Base-by-base conservation (phyloP, 2,888 invertebrate genomes). In the Mycalesis mineus region DNA sequence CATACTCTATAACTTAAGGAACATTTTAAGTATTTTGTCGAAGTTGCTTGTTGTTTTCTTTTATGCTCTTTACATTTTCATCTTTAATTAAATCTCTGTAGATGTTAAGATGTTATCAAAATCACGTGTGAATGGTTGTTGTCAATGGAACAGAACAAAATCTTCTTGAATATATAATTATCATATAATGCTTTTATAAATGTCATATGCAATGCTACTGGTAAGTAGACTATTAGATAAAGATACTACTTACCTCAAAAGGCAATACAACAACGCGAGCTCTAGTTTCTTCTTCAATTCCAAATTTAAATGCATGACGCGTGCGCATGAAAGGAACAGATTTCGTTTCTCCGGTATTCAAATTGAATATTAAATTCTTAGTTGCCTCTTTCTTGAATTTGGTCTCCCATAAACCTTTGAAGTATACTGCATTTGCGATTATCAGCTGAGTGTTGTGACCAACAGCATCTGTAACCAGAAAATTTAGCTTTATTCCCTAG, bases 371-470 rank as follows among this genome's bases (percentile, higher is more conserved):
- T 7, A 82, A 87, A 0, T 73, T 62, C 50, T 68, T 68, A 0
- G 94, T 95, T 0, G 84, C 69, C 48, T 91, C 83, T 15, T 80
- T 75, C 6, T 91, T 85, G 72, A 96, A 96, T 49, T 91, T 91
- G 37, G 89, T 81, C 22, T 90, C 82, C 95, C 95, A 95, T 0
- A 91, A 72, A 0, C 95, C 95, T 77, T 94, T 94, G 88, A 95
- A 95, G 79, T 91, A 95, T 17, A 95, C 80, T 2, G 93, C 93
- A 69, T 94, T 95, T 5, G 92, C 87, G 33, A 94, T 72, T 6
- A 95, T 75, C 79, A 95, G 75, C 63, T 92, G 90, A 7, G 92
- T 83, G 0, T 91, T 89, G 11, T 87, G 77, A 17, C 84, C 74
- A 1, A 93, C 60, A 8, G 90, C 74, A 62, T 84, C 92, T 92